A percentile compares a stretch with the other conserved stretches of the same genome.
These are phyloP conservation scores for Panulirus ornatus DNA, from an alignment of 1,140 invertebrate genomes.

Conservation along the genomic window DNA sequence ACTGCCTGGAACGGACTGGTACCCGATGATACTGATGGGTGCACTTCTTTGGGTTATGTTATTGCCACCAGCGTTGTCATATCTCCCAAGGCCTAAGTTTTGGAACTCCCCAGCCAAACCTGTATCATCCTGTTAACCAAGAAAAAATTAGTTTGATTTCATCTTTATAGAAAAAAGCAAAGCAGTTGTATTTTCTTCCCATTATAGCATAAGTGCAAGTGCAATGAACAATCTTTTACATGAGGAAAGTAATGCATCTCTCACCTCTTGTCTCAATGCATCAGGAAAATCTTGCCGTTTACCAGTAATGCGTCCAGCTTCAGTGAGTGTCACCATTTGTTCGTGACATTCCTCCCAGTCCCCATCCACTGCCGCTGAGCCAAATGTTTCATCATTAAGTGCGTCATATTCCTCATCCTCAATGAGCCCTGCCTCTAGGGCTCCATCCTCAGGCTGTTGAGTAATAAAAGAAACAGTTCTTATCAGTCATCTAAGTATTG, in stretches of 20 bases:
- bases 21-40: slow-evolving; percentile 56
- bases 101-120: slow-evolving; percentile 30
- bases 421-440: slow-evolving; percentile 77
- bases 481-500: background rate
- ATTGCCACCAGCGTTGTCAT: slow-evolving; percentile 34
- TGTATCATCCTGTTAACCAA: slow-evolving; percentile 33
- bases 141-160: background rate
- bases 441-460: slow-evolving; percentile 66
- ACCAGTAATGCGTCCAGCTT: slow-evolving; percentile 39
- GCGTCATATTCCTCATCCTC: slow-evolving; percentile 93
- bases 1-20: slow-evolving; percentile 7
- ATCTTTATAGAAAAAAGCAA: background rate
- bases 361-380: slow-evolving; percentile 82
- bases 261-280: background rate
- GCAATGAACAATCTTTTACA: no score
- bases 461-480: background rate
- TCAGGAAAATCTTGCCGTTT: slow-evolving; percentile 27
- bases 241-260: background rate
- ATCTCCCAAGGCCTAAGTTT: slow-evolving; percentile 31
- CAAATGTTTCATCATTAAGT: slow-evolving; percentile 94
- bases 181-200: no score
- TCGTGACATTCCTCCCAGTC: slow-evolving; percentile 88
- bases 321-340: slow-evolving; percentile 80
- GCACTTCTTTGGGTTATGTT: slow-evolving; percentile 29
- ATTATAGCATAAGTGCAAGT: no score